Conservation (phyloP, 1,140 invertebrate species). For the Diprion similis region DNA sequence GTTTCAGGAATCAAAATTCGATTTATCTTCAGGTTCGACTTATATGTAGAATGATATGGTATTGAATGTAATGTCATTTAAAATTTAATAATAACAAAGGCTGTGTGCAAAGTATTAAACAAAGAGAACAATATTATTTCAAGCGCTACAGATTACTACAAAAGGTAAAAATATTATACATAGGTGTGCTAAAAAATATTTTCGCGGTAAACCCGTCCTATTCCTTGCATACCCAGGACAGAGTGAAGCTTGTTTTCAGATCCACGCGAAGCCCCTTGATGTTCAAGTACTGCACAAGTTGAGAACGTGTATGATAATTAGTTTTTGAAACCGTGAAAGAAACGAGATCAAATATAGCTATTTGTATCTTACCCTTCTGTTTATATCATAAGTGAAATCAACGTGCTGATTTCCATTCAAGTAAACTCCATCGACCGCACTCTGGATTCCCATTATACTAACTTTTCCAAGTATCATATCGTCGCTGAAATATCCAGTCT, state of each 20-base stretch:
- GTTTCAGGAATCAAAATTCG: no score
- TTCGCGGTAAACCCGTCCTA: not conserved
- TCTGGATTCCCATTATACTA: constrained; percentile 48
- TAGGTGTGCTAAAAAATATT: not conserved
- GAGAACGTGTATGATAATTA: constrained; percentile 18
- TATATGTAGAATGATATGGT: no score
- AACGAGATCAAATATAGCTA: not conserved
- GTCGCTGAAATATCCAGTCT: constrained; percentile 27
- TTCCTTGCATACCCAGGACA: constrained; percentile 35
- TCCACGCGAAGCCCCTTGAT: constrained; percentile 64
- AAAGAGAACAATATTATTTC: no score
- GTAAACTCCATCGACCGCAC: constrained; percentile 33
- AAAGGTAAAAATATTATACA: not conserved
- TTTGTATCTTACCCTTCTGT: constrained; percentile 35
- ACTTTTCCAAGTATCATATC: constrained; percentile 47
- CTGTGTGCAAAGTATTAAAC: no score
- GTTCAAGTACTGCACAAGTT: constrained; percentile 65
- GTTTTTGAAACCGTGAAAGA: not conserved
- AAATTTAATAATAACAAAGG: no score
- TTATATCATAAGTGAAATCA: constrained; percentile 36
- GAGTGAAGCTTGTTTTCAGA: constrained; percentile 49
- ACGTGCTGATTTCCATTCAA: constrained; percentile 40
- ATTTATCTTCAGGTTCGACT: no score
- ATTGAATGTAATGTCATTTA: no score
- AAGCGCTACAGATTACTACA: not conserved